A percentile compares a stretch with the other conserved stretches of the same genome.
Conservation (phyloP, 2,888 invertebrate species). For the Monoplex corrugatus region DNA sequence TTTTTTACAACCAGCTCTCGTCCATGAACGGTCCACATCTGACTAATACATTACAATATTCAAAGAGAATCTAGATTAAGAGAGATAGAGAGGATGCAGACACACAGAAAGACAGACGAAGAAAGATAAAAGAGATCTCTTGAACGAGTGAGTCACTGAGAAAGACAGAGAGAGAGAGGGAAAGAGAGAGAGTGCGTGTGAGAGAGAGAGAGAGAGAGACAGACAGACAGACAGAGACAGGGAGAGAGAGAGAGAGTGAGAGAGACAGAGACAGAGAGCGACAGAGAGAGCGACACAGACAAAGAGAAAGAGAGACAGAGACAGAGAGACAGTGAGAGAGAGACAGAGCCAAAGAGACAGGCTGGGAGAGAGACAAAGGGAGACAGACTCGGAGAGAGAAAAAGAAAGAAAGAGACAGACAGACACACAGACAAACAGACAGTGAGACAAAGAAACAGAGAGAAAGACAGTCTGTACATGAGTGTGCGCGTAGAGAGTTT, state of each 20-base stretch:
- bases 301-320: not conserved
- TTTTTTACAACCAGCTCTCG: too few species aligned
- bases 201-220: conserved; percentile 1
- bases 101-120: not conserved
- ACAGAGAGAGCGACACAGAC: not conserved
- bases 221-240: not conserved
- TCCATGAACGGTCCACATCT: too few species aligned
- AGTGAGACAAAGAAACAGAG: too few species aligned
- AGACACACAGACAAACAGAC: not conserved
- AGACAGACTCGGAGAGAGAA: not conserved
- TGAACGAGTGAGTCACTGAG: too few species aligned
- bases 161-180: not conserved
- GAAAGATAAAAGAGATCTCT: too few species aligned
- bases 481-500: not conserved
- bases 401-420: not conserved
- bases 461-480: not conserved
- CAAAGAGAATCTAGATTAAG: too few species aligned
- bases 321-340: not conserved
- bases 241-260: too few species aligned
- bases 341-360: not conserved
- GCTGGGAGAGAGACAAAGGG: not conserved
- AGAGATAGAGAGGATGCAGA: conserved; percentile 9
- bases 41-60: too few species aligned
- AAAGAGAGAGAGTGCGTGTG: not conserved
- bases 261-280: not conserved